These are phyloP conservation scores for Planococcus citri DNA, from an alignment of 1,140 invertebrate species.

Conservation along the genomic window DNA sequence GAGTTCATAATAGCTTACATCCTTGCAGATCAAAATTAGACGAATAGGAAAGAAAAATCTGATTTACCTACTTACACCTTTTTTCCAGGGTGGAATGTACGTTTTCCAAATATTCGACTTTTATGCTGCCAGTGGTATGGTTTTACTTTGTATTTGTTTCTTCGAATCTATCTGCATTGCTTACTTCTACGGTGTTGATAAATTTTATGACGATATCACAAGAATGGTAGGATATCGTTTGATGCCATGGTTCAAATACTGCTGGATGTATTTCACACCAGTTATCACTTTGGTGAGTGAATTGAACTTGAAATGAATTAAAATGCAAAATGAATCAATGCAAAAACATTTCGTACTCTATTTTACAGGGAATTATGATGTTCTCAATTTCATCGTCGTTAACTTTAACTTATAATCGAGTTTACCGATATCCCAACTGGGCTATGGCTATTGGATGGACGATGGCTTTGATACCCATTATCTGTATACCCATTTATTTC, in stretches of 20 bases:
- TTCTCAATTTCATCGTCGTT: conserved; percentile 53
- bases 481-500: conserved; percentile 54
- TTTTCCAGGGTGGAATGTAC: conserved; percentile 79
- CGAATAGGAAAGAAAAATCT: too few species aligned
- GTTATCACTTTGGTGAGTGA: conserved; percentile 45
- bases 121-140: conserved; percentile 68
- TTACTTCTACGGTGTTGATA: conserved; percentile 49
- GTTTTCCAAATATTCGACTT: conserved; percentile 79
- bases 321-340: too few species aligned
- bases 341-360: conserved; percentile 30
- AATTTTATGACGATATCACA: conserved; percentile 47
- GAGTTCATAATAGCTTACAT: conserved; percentile 33
- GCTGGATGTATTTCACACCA: conserved; percentile 48
- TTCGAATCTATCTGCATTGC: conserved; percentile 51
- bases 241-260: conserved; percentile 38
- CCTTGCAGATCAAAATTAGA: too few species aligned
- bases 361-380: conserved; percentile 57
- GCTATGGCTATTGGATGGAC: conserved; percentile 55
- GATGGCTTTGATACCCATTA: conserved; percentile 60
- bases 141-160: conserved; percentile 51
- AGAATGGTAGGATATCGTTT: conserved; percentile 48
- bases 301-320: conserved; percentile 19
- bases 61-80: too few species aligned
- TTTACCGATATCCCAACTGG: conserved; percentile 60
- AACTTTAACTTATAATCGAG: conserved; percentile 48